Evolutionary conservation across 64 coral and sea anemone species (phyloP).

Genomic region (Hydrozoanthus tunicans): DNA sequence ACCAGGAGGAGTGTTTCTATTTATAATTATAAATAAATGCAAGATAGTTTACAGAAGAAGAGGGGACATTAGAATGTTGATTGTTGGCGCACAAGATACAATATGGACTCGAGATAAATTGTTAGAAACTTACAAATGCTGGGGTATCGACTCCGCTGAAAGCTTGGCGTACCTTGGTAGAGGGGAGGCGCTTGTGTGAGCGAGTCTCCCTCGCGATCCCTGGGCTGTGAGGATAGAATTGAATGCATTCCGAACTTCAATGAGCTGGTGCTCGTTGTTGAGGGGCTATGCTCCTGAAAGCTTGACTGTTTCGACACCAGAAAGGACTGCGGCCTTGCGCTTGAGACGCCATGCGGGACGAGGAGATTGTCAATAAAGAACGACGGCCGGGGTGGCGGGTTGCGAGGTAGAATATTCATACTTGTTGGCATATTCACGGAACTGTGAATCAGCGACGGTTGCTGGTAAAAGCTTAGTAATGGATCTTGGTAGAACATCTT

Average conservation of each 20-base stretch:
- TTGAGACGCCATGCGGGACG: slow-evolving; percentile 30
- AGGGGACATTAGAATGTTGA: background rate
- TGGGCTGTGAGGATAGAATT: slow-evolving; percentile 64
- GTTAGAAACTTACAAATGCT: slow-evolving; percentile 57
- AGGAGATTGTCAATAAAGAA: slow-evolving; percentile 87
- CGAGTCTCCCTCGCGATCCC: slow-evolving; percentile 55
- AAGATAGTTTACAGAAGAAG: slow-evolving; percentile 8
- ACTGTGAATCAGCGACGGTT: slow-evolving; percentile 60
- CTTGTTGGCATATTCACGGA: slow-evolving; percentile 40
- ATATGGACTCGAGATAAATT: background rate
- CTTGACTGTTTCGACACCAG: slow-evolving; percentile 60
- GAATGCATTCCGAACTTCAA: slow-evolving; percentile 92
- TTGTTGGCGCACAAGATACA: background rate
- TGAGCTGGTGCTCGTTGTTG: slow-evolving; percentile 60
- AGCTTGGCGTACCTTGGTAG: slow-evolving; percentile 77
- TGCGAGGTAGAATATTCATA: slow-evolving; percentile 44
- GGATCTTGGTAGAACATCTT: slow-evolving; percentile 97
- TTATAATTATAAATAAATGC: slow-evolving; percentile 7
- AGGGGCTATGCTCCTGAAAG: slow-evolving; percentile 69
- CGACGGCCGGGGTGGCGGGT: slow-evolving; percentile 47
- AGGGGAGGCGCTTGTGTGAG: slow-evolving; percentile 37
- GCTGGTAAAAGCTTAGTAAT: slow-evolving; percentile 73
- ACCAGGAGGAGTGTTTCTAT: background rate
- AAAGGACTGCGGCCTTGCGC: slow-evolving; percentile 62
- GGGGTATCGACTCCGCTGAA: slow-evolving; percentile 27